Evolutionary conservation across 53 echinoderm and acorn worm species (phyloP).

Genomic region (Apostichopus leukothele): DNA sequence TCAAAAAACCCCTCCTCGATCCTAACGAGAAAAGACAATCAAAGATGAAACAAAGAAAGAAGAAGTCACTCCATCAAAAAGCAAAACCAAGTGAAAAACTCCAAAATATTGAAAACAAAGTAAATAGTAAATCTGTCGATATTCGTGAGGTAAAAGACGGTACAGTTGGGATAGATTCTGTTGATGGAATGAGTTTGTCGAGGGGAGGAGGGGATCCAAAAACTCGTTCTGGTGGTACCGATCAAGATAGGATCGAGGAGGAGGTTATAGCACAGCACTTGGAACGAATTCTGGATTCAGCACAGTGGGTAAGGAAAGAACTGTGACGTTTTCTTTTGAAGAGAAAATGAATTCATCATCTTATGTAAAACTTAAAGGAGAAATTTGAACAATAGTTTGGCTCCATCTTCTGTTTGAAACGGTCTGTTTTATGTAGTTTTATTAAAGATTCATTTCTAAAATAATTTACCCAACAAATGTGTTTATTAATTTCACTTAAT

Average conservation of each 20-base stretch:
- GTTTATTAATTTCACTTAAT: too few species aligned
- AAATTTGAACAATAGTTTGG: too few species aligned
- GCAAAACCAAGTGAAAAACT: background rate
- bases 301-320: constrained; percentile 34
- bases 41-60: constrained; percentile 5
- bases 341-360: too few species aligned
- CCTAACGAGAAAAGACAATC: constrained; percentile 2
- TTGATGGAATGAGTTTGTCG: constrained; percentile 1
- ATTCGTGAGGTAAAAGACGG: background rate
- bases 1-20: constrained; percentile 42
- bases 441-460: too few species aligned
- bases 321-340: too few species aligned
- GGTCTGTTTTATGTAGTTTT: too few species aligned
- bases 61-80: background rate
- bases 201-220: background rate
- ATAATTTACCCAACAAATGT: too few species aligned
- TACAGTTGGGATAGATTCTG: background rate
- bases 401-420: too few species aligned
- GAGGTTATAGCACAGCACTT: constrained; percentile 37
- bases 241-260: constrained; percentile 43
- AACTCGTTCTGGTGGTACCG: background rate
- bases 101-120: background rate
- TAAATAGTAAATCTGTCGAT: background rate
- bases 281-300: constrained; percentile 36
- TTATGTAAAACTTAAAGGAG: too few species aligned